These are phyloP conservation scores for Girardinichthys multiradiatus DNA, from an alignment of 2,113 vertebrate genomes.

Conservation along the genomic window DNA sequence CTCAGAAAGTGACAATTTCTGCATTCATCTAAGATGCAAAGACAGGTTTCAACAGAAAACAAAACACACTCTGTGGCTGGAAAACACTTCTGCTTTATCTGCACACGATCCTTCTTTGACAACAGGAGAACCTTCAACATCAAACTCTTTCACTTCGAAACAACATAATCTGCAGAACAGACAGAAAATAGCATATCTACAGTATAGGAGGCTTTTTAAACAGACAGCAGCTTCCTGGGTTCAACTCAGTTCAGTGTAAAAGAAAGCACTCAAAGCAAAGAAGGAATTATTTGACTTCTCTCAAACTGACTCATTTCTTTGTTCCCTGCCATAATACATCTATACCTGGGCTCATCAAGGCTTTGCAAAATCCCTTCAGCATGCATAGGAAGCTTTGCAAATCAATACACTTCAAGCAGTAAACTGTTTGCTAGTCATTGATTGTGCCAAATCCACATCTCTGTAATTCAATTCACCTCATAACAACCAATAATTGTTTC, in stretches of 20 bases:
- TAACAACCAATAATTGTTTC: constrained; percentile 63
- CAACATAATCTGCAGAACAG: constrained; percentile 38
- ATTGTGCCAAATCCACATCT: constrained; percentile 58
- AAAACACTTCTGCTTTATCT: constrained; percentile 35
- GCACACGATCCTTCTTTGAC: constrained; percentile 22
- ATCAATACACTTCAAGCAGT: constrained; percentile 63
- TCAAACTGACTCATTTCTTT: constrained; percentile 44
- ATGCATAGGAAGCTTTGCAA: constrained; percentile 41
- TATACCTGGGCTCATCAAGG: constrained; percentile 36
- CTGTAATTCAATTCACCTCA: constrained; percentile 58
- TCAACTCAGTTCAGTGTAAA: constrained; percentile 10
- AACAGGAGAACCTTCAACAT: constrained; percentile 24
- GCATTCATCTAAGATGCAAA: constrained; percentile 19
- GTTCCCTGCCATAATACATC: constrained; percentile 39
- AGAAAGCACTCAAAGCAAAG: constrained; percentile 17
- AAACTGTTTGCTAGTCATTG: constrained; percentile 64
- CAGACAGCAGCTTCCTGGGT: constrained; percentile 22
- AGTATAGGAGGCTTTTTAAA: constrained; percentile 13
- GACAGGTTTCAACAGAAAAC: constrained; percentile 39
- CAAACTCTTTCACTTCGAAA: constrained; percentile 31
- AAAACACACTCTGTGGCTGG: constrained; percentile 25
- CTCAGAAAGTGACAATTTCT: constrained; percentile 47
- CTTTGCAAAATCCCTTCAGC: constrained; percentile 48
- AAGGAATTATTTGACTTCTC: constrained; percentile 34
- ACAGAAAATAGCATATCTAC: constrained; percentile 30